Base-by-base conservation (phyloP, 2,888 invertebrate genomes). In the Endomychus coccineus region DNA sequence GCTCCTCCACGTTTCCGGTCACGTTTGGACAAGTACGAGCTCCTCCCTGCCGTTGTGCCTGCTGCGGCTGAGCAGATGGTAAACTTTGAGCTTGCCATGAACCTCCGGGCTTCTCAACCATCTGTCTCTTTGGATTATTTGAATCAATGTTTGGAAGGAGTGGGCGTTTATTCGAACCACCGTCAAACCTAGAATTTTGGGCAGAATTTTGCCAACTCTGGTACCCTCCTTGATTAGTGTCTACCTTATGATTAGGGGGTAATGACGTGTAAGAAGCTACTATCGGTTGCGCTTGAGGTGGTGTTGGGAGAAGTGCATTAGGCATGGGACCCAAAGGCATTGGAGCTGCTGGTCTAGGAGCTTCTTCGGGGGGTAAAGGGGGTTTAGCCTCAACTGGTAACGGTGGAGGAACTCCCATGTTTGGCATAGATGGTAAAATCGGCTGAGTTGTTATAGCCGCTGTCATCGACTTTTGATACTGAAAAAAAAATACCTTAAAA, bases 301-400 rank as follows among this genome's bases (percentile, higher is more conserved):
- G 6, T 4, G 19, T 5, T 1, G 31, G 10, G 21, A 33, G 38
- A 12, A 16, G 27, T 2, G 29, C 16, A 9, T 23, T 16, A 2
- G 27, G 27, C 2, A 27, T 17, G 12, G 29, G 24, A 10, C 7
- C 14, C 6, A 33, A 11, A 3, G 40, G 40, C 1, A 38, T 14
- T 16, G 38, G 38, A 6, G 38, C 34, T 10, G 40, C 36, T 2
- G 35, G 40, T 31, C 27, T 29, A 3, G 32, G 38, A 7, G 14
- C 11, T 19, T 33, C 38, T 10, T 64, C 63, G 33, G 62, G 59
- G 5, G 67, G 66, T 17, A 59, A 54, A 2, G 66, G 64, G 19
- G 68, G 66, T 51, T 66, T 62, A 31, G 55, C 50, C 39, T 67
- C 66, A 15, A 63, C 58, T n/a, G 69, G 70, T 39, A 69, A 58